Evolutionary conservation across 2,888 invertebrate species (phyloP).

Genomic region (Eledona agricola): DNA sequence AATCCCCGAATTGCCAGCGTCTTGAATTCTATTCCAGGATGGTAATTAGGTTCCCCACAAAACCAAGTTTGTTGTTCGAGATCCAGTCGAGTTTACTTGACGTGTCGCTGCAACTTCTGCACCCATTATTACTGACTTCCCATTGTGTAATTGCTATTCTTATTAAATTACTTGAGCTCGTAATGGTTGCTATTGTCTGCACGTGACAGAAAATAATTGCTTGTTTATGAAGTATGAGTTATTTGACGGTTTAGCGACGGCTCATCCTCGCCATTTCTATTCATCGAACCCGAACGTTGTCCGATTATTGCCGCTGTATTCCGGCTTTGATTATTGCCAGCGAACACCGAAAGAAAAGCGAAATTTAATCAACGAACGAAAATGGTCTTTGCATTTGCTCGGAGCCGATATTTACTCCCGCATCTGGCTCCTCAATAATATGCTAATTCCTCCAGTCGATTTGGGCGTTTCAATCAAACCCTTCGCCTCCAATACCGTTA

Average conservation of each 20-base stretch:
- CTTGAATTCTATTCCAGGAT: slow-evolving; percentile 49
- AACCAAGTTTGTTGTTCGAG: slow-evolving; percentile 54
- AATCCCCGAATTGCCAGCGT: slow-evolving; percentile 50
- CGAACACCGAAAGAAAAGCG: neutral
- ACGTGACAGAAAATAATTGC: slow-evolving; percentile 46
- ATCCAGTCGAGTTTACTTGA: slow-evolving; percentile 52
- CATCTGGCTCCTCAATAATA: slow-evolving; percentile 53
- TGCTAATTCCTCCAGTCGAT: slow-evolving; percentile 52
- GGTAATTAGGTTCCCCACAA: slow-evolving; percentile 56
- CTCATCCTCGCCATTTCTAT: slow-evolving; percentile 3
- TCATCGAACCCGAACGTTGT: slow-evolving; percentile 3
- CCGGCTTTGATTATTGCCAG: too few relatives aligned
- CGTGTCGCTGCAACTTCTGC: slow-evolving; percentile 54
- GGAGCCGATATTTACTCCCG: slow-evolving; percentile 45
- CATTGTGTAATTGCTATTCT: slow-evolving; percentile 56
- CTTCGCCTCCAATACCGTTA: too few relatives aligned
- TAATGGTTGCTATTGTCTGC: slow-evolving; percentile 44
- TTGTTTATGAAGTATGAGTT: slow-evolving; percentile 41
- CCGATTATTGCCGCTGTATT: slow-evolving; percentile 1
- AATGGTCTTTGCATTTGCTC: slow-evolving; percentile 6
- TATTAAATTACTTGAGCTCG: slow-evolving; percentile 50
- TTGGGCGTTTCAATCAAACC: slow-evolving; percentile 51
- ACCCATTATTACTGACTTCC: slow-evolving; percentile 52
- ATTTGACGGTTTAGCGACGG: slow-evolving; percentile 7
- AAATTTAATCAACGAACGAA: slow-evolving; percentile 13